A percentile compares a stretch with the other conserved stretches of the same genome.
Conservation (phyloP, 2,113 vertebrate species). For the Otolemur garnettii region DNA sequence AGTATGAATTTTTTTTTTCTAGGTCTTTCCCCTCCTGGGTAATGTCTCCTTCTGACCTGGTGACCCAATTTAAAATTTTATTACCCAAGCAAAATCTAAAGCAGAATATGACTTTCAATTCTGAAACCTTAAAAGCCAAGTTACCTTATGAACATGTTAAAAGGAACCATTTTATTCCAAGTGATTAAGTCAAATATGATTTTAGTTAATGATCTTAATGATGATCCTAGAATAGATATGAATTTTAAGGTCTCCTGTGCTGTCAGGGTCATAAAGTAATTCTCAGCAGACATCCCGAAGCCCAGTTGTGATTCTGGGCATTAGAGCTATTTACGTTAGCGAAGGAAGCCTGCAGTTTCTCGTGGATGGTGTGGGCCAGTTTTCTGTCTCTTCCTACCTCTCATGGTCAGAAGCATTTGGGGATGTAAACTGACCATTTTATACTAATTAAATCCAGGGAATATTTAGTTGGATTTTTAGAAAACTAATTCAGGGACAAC, state of each 20-base stretch:
- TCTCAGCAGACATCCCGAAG: background rate
- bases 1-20: background rate
- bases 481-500: conserved; percentile 4
- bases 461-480: background rate
- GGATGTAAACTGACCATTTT: background rate
- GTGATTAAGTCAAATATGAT: background rate
- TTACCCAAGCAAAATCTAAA: conserved; percentile 21
- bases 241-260: background rate
- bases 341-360: background rate
- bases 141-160: background rate
- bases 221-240: background rate
- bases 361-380: background rate
- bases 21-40: background rate
- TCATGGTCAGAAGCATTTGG: background rate
- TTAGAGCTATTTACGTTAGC: background rate
- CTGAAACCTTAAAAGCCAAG: background rate
- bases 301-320: background rate
- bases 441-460: background rate
- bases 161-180: conserved; percentile 2
- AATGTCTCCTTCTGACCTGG: background rate
- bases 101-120: background rate
- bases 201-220: conserved; percentile 40
- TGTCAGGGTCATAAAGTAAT: background rate
- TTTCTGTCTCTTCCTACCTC: background rate
- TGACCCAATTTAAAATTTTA: background rate